A percentile compares a stretch with the other conserved stretches of the same genome.
phyloP scores from a whole-genome alignment of 2,888 invertebrate species.

The Eledona agricola region DNA sequence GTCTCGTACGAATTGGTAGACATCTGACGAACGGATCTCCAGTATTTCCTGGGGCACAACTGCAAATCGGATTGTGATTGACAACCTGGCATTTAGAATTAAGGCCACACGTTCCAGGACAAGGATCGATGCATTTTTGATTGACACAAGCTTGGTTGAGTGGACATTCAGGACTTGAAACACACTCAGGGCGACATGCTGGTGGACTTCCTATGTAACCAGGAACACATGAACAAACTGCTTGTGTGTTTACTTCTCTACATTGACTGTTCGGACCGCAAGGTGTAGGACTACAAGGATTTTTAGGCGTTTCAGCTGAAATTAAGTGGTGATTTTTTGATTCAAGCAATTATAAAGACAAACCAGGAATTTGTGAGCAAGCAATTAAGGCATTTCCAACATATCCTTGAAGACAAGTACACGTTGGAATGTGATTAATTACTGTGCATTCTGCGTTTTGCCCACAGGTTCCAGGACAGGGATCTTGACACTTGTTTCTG shows the following conservation, averaged over 20 bases:
- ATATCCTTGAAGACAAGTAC: slow-evolving; percentile 72
- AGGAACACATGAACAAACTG: slow-evolving; percentile 72
- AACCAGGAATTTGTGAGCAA: slow-evolving; percentile 43
- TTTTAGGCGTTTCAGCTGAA: slow-evolving; percentile 47
- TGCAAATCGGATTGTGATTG: slow-evolving; percentile 76
- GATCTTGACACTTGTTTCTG: slow-evolving; percentile 72
- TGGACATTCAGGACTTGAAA: slow-evolving; percentile 75
- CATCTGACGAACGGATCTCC: slow-evolving; percentile 54
- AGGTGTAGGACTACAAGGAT: slow-evolving; percentile 74
- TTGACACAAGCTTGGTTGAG: slow-evolving; percentile 76
- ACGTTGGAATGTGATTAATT: slow-evolving; percentile 74
- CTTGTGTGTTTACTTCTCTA: slow-evolving; percentile 68
- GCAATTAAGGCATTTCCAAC: slow-evolving; percentile 65
- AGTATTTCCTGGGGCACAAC: slow-evolving; percentile 63
- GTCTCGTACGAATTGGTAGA: slow-evolving; percentile 40
- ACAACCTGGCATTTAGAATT: slow-evolving; percentile 79
- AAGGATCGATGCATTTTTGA: slow-evolving; percentile 81
- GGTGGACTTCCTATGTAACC: slow-evolving; percentile 81
- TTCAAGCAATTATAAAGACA: slow-evolving; percentile 1
- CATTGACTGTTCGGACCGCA: slow-evolving; percentile 70
- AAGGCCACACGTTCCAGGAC: slow-evolving; percentile 79
- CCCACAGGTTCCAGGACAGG: slow-evolving; percentile 75
- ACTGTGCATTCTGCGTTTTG: slow-evolving; percentile 73
- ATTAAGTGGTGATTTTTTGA: neutral
- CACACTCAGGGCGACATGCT: slow-evolving; percentile 79